A percentile compares a stretch with the other conserved stretches of the same genome.
phyloP scores from a whole-genome alignment of 2,888 invertebrate species.

The Apomyelois bistriatella region DNA sequence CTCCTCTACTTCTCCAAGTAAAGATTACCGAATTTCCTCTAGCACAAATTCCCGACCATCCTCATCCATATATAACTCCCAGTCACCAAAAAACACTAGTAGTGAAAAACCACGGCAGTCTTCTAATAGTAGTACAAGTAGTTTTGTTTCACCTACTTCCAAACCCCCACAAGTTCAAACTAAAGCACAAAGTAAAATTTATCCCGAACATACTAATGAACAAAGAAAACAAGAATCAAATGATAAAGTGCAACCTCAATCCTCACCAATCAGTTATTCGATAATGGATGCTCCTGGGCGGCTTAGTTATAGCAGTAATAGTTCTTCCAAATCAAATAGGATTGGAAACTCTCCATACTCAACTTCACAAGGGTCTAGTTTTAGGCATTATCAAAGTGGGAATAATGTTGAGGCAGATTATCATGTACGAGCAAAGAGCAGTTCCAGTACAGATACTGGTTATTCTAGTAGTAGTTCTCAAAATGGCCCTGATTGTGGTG shows the following conservation, averaged over 20 bases:
- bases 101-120: slow-evolving; percentile 60
- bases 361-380: slow-evolving; percentile 72
- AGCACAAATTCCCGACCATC: slow-evolving; percentile 71
- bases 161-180: slow-evolving; percentile 83
- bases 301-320: slow-evolving; percentile 80
- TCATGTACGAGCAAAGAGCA: slow-evolving; percentile 81
- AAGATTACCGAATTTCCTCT: slow-evolving; percentile 83
- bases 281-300: slow-evolving; percentile 85
- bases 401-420: slow-evolving; percentile 81
- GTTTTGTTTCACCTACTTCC: slow-evolving; percentile 77
- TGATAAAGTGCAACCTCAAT: slow-evolving; percentile 79
- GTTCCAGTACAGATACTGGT: slow-evolving; percentile 82
- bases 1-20: slow-evolving; percentile 72
- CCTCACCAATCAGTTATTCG: slow-evolving; percentile 87
- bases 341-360: slow-evolving; percentile 75
- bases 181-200: slow-evolving; percentile 88
- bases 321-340: slow-evolving; percentile 73
- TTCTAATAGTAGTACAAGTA: slow-evolving; percentile 39
- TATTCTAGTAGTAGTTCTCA: slow-evolving; percentile 82
- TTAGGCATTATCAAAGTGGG: slow-evolving; percentile 83
- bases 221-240: slow-evolving; percentile 76
- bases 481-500: slow-evolving; percentile 84
- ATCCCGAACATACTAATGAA: slow-evolving; percentile 82
- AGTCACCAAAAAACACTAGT: slow-evolving; percentile 59
- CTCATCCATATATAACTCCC: slow-evolving; percentile 62